Conservation (phyloP, 2,113 vertebrate genomes). For the Acrocephalus kingi region DNA sequence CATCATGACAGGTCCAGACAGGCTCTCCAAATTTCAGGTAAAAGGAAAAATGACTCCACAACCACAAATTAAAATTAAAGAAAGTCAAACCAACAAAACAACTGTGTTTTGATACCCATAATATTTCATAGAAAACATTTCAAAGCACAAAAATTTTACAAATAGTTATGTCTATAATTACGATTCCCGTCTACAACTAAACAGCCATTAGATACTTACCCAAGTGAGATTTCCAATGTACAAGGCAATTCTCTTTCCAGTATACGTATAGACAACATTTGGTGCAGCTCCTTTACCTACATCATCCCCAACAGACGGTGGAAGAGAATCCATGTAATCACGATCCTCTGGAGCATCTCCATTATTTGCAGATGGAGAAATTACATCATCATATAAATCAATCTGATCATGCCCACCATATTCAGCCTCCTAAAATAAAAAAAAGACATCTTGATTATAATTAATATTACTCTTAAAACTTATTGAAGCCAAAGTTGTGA, state of each 20-base stretch:
- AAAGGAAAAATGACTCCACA: neutral
- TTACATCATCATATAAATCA: slow-evolving; percentile 97
- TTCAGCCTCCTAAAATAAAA: slow-evolving; percentile 88
- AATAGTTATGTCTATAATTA: neutral
- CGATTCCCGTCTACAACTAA: neutral
- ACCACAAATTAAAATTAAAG: neutral
- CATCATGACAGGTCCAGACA: neutral
- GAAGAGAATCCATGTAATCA: slow-evolving; percentile 94
- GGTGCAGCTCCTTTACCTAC: slow-evolving; percentile 90
- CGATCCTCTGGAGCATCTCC: slow-evolving; percentile 97
- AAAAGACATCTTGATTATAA: slow-evolving; percentile 39
- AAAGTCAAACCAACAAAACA: neutral
- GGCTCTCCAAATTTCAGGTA: neutral
- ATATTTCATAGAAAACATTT: neutral
- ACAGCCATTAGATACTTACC: slow-evolving; percentile 75
- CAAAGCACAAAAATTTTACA: neutral
- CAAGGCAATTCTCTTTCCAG: slow-evolving; percentile 94
- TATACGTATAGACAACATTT: slow-evolving; percentile 94
- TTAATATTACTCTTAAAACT: neutral
- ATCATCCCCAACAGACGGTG: slow-evolving; percentile 88
- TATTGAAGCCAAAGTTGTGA: neutral
- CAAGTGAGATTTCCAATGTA: slow-evolving; percentile 98
- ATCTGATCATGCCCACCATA: slow-evolving; percentile 97
- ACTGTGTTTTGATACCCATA: neutral
- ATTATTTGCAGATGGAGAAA: slow-evolving; percentile 98